phyloP scores from a whole-genome alignment of 1,140 invertebrate species.

The Rhyzopertha dominica region DNA sequence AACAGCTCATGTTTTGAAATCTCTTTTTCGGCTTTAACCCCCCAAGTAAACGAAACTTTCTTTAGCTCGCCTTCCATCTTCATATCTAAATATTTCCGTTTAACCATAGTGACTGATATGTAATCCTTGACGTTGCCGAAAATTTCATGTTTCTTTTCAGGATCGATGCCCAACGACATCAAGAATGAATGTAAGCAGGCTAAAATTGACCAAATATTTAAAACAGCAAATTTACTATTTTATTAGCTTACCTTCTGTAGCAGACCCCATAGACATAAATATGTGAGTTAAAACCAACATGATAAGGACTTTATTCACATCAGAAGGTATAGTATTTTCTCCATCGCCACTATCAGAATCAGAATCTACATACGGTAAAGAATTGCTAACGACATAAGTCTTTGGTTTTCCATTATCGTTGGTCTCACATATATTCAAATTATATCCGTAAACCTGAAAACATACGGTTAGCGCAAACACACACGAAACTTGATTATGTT shows the following conservation, averaged over 20 bases:
- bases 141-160: slow-evolving; percentile 23
- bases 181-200: slow-evolving; percentile 33
- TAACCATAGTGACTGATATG: slow-evolving; percentile 23
- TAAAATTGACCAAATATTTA: slow-evolving; percentile 21
- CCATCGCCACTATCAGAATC: slow-evolving; percentile 12
- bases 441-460: slow-evolving; percentile 34
- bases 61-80: slow-evolving; percentile 23
- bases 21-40: slow-evolving; percentile 29
- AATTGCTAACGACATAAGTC: slow-evolving; percentile 28
- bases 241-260: slow-evolving; percentile 26
- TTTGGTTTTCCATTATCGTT: slow-evolving; percentile 21
- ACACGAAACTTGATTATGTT: too few relatives aligned
- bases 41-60: slow-evolving; percentile 27
- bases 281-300: slow-evolving; percentile 33
- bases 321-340: slow-evolving; percentile 15
- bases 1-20: slow-evolving; percentile 32
- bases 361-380: slow-evolving; percentile 21
- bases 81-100: slow-evolving; percentile 29
- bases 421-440: slow-evolving; percentile 25
- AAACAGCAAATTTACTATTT: slow-evolving; percentile 5
- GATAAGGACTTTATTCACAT: slow-evolving; percentile 29
- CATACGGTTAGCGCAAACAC: too few relatives aligned
- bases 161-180: slow-evolving; percentile 26
- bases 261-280: slow-evolving; percentile 30
- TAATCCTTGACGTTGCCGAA: slow-evolving; percentile 36